Evolutionary conservation across 2,888 invertebrate genomes (phyloP).

Genomic region (Drosophila ezoana): DNA sequence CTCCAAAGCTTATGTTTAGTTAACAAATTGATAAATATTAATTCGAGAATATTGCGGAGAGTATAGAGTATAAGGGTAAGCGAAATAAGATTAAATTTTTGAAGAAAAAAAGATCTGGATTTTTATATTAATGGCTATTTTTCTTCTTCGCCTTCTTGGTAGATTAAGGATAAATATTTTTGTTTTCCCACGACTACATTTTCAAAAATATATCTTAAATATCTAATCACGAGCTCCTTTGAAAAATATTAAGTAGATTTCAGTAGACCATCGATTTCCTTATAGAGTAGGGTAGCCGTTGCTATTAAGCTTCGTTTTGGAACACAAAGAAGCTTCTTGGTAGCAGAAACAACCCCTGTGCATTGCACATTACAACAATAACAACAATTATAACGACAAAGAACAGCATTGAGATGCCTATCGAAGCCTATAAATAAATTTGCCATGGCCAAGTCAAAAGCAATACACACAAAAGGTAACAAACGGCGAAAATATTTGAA

Average conservation of each 20-base stretch:
- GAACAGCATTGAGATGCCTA: slow-evolving; percentile 60
- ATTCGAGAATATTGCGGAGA: too few species aligned
- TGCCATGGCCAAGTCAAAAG: slow-evolving; percentile 53
- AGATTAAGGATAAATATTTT: too few species aligned
- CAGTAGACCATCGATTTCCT: slow-evolving; percentile 9
- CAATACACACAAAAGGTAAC: slow-evolving; percentile 40
- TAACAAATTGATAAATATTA: too few species aligned
- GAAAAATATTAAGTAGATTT: not conserved
- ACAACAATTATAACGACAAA: slow-evolving; percentile 46
- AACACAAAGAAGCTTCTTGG: slow-evolving; percentile 9
- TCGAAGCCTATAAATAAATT: slow-evolving; percentile 66
- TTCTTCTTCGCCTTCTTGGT: too few species aligned
- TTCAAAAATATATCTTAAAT: not conserved
- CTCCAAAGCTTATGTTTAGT: too few species aligned
- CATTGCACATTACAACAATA: slow-evolving; percentile 27
- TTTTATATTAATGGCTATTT: too few species aligned
- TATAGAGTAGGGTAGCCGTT: not conserved
- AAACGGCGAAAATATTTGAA: slow-evolving; percentile 55
- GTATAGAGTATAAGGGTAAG: too few species aligned
- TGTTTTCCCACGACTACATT: too few species aligned
- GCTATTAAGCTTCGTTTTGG: slow-evolving; percentile 16
- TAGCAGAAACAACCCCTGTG: slow-evolving; percentile 26
- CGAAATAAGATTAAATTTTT: too few species aligned
- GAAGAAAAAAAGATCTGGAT: too few species aligned
- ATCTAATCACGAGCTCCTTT: not conserved